Base-by-base conservation (phyloP, 2,888 invertebrate species). In the Laothoe populi region DNA sequence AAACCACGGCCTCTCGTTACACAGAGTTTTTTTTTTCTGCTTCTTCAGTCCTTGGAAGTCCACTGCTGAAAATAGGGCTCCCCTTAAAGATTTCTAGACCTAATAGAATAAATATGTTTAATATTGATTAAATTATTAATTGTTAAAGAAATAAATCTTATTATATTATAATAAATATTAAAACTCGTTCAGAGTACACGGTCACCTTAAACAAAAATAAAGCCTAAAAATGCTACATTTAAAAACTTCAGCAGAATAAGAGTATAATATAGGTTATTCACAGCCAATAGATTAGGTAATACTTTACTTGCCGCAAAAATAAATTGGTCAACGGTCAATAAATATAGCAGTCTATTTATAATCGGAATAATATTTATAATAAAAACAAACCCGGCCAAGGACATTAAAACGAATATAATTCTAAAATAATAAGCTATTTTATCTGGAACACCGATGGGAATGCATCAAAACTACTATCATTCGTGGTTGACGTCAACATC, bases 311-410 rank as follows among this genome's bases (percentile, higher is more conserved):
- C 24, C 11, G 7, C 24, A 26, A 2, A 16, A 26, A 31, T 26
- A 26, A 49, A 31, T 16, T 16, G 5, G 26, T 31, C 26, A 49
- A 31, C 16, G 31, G 26, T 44, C 16, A 44, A 44, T 44, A 26
- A 26, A 8, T n/a, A 2, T 24, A 0, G 10, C 2, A 13, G 0
- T n/a, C 24, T 48, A 53, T 53, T 53, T 53, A 1, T 16, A 53
- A 19, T 10, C 8, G 31, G 8, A 31, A 53, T 7, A 48, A 53
- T 19, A 53, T 53, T 53, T 19, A 53, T 31, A 53, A 35, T 49
- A 26, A 24, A 35, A 53, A 53, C 49, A 53, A 48, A 31, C 19
- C 2, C 31, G 31, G 10, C 49, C 49, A 53, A 53, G 49, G 31
- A 53, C 49, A 19, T n/a, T 26, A 19, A 53, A 23, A 35, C 10